Conservation (phyloP, 2,888 invertebrate species). For the Penaeus monodon region DNA sequence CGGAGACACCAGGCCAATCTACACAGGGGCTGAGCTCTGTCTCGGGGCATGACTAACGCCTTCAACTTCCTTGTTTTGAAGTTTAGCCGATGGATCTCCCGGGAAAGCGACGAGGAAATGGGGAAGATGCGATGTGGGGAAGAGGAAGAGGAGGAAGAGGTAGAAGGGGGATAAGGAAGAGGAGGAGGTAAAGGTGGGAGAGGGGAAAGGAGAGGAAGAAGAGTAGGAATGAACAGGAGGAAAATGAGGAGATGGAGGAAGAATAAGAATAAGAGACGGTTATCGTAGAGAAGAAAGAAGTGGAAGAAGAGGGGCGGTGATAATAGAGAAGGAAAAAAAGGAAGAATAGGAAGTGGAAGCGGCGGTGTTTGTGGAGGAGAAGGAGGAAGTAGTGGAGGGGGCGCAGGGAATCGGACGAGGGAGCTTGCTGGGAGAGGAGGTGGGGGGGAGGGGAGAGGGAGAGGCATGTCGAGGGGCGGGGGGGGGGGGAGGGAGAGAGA, state of each 20-base stretch:
- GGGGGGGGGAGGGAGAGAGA: not conserved
- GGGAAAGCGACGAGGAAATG: conserved; percentile 20
- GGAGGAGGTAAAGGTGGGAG: not conserved
- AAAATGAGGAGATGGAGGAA: not conserved
- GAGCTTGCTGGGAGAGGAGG: not conserved
- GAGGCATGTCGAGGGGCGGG: not conserved
- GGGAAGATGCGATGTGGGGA: conserved; percentile 10
- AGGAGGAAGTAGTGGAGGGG: not conserved
- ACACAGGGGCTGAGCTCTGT: conserved; percentile 37
- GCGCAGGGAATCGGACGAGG: too few relatives aligned
- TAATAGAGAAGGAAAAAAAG: too few relatives aligned
- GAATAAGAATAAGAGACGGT: not conserved
- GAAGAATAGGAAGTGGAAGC: too few relatives aligned
- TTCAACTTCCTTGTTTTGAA: conserved; percentile 42
- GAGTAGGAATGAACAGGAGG: not conserved
- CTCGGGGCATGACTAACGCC: conserved; percentile 44
- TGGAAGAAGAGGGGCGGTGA: too few relatives aligned
- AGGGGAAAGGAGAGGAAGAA: not conserved
- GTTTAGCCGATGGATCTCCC: conserved; percentile 37
- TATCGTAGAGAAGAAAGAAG: too few relatives aligned
- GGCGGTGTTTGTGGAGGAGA: not conserved
- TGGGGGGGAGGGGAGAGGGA: not conserved
- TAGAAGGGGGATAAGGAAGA: not conserved
- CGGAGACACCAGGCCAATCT: conserved; percentile 22
- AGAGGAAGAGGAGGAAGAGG: conserved; percentile 12